phyloP scores from a whole-genome alignment of 2,113 vertebrate species.

The Bungarus multicinctus region DNA sequence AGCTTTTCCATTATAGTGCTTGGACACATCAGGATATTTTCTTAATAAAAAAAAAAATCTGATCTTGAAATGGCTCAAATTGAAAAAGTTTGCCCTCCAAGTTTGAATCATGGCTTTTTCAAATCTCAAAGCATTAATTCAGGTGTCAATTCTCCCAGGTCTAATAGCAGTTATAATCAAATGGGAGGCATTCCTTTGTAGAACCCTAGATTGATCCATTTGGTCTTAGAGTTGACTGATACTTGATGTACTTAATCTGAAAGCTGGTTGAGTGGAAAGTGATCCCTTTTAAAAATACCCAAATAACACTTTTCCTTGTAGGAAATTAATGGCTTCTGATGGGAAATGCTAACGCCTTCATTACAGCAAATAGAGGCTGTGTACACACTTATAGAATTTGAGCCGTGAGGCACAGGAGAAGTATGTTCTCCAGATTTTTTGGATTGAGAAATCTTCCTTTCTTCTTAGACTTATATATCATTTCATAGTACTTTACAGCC shows the following conservation, averaged over 20 bases:
- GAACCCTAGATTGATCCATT: not conserved
- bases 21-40: not conserved
- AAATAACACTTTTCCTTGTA: slow-evolving; percentile 36
- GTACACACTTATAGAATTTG: not conserved
- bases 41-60: not conserved
- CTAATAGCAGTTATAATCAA: slow-evolving; percentile 6
- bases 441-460: not conserved
- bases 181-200: not conserved
- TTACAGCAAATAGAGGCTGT: slow-evolving; percentile 24
- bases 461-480: not conserved
- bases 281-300: slow-evolving; percentile 31
- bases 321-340: slow-evolving; percentile 30
- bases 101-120: not conserved
- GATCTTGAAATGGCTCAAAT: not conserved
- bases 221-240: slow-evolving; percentile 14
- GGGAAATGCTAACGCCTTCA: slow-evolving; percentile 37
- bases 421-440: not conserved
- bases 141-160: not conserved
- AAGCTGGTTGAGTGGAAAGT: slow-evolving; percentile 33
- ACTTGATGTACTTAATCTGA: slow-evolving; percentile 29
- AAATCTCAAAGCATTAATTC: not conserved
- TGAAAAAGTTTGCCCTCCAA: not conserved
- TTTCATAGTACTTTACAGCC: not conserved
- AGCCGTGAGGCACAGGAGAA: not conserved
- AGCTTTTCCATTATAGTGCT: not conserved